Evolutionary conservation across 2,113 vertebrate species (phyloP), one percentile per base, ranked within the genome.

Genomic region (Felis catus): DNA sequence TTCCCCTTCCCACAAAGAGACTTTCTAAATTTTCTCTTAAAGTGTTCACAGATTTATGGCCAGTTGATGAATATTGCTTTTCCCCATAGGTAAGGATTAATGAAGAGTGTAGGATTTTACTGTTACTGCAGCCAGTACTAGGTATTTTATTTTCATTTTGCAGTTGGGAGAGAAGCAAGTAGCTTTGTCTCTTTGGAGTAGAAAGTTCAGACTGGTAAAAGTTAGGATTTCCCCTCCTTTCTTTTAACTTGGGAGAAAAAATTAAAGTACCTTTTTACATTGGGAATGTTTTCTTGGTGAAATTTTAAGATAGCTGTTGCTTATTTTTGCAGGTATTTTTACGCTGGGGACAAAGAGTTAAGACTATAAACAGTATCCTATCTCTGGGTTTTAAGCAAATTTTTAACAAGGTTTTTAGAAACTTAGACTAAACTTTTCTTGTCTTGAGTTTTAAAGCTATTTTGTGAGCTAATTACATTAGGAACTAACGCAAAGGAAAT

Each of bases 401-500:
- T 89, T 83, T 93, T 86, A 73, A 71, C 16, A 65, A 2, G 25
- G 13, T 36, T 94, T 90, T 80, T n/a, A 93, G 36, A 73, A 90
- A 93, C 39, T 81, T 90, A n/a, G 9, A 92, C 61, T 84, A 65
- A n/a, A 82, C 41, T 80, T 93, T 86, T 81, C 36, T 33, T 23
- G 10, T 87, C 84, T 65, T 39, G 70, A 65, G 16, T 71, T 78
- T 80, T 55, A 58, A 85, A 92, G 65, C 19, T 66, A 58, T 84
- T 90, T 83, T 82, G 29, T 45, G 53, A 96, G 27, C n/a, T 82
- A 90, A 82, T 55, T 93, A 87, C 63, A 71, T 82, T 87, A 71
- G n/a, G 19, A 65, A 91, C 41, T 83, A 83, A 93, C 55, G 15
- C 82, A 23, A 71, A 91, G 36, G 36, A 89, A 78, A 11, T 48